Percentiles rank a stretch among this genome's conserved stretches.
These are phyloP conservation scores for Paratrypauchen microcephalus DNA, from an alignment of 2,797 vertebrate species.

Conservation along the genomic window DNA sequence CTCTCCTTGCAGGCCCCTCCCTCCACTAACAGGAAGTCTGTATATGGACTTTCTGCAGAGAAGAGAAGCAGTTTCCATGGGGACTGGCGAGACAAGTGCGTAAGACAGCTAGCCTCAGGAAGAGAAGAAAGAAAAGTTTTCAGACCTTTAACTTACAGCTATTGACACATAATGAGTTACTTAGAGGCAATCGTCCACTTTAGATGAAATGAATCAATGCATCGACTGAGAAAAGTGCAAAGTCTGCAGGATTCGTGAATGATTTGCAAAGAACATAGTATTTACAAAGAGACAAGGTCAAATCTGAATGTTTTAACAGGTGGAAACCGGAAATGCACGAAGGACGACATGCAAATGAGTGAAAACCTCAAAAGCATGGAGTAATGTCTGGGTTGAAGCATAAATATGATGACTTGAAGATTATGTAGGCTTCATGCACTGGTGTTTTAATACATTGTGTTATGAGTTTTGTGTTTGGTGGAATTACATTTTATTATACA, in stretches of 20 bases:
- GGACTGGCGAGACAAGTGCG: slow-evolving; percentile 54
- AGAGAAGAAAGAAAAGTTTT: slow-evolving; percentile 47
- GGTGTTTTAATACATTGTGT: not conserved
- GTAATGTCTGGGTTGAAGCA: not conserved
- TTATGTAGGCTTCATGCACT: not conserved
- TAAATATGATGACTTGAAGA: not conserved
- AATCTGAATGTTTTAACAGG: not conserved
- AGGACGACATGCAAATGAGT: not conserved
- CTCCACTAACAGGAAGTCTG: slow-evolving; percentile 59
- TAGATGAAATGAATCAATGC: slow-evolving; percentile 16
- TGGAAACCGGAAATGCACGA: not conserved
- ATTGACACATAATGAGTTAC: slow-evolving; percentile 33
- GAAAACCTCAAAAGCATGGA: too few relatives aligned
- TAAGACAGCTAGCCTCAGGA: slow-evolving; percentile 40
- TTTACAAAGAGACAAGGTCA: slow-evolving; percentile 2
- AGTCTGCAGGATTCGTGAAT: not conserved
- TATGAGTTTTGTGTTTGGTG: not conserved
- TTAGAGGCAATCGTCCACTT: slow-evolving; percentile 11
- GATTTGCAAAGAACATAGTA: slow-evolving; percentile 12
- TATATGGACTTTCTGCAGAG: slow-evolving; percentile 61
- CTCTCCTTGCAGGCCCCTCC: not conserved
- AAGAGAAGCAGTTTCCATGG: slow-evolving; percentile 72
- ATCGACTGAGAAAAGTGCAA: not conserved
- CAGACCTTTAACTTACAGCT: slow-evolving; percentile 19
- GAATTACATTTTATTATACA: not conserved